Evolutionary conservation across 1,140 invertebrate genomes (phyloP), one percentile per base, ranked within the genome.

Genomic region (Papilio glaucus): DNA sequence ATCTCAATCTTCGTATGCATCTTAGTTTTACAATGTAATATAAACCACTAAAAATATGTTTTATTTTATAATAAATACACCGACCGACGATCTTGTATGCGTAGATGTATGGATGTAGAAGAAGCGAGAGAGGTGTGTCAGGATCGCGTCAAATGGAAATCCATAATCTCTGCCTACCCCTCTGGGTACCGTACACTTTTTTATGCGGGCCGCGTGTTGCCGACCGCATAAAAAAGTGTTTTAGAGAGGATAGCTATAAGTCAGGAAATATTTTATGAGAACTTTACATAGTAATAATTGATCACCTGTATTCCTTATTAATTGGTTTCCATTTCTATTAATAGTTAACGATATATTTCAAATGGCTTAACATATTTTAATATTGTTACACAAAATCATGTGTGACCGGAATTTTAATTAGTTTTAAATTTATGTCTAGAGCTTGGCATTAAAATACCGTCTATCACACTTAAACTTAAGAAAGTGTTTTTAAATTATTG

Each of bases 401-500:
- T 6, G 29, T 33, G 24, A 26, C 24, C 5, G 33, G 33, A 39
- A 71, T 71, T 18, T 15, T n/a, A 60, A 60, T 74, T 33, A 33
- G 9, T 49, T 26, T n/a, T 68, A 26, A 57, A 37, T 24, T 24
- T 12, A 41, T 39, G n/a, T 26, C 21, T n/a, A 69, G 8, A 3
- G 10, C 18, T 49, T 9, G 15, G 18, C 1, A 21, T 49, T 49
- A 49, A 21, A 24, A 49, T 9, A 49, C 18, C 1, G 21, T 49
- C 18, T 9, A 49, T 49, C 18, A 49, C 2, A 0, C 12, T 49
- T 49, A 21, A 9, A 49, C 1, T 49, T 6, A 49, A 49, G 15
- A 49, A 21, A 49, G 8, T 49, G 12, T 9, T 49, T 49, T 21
- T 7, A 21, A 21, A 21, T 49, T 21, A 49, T 21, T 21, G 4